These are phyloP conservation scores for Pollenia angustigena DNA, from an alignment of 2,888 invertebrate genomes.

Conservation along the genomic window DNA sequence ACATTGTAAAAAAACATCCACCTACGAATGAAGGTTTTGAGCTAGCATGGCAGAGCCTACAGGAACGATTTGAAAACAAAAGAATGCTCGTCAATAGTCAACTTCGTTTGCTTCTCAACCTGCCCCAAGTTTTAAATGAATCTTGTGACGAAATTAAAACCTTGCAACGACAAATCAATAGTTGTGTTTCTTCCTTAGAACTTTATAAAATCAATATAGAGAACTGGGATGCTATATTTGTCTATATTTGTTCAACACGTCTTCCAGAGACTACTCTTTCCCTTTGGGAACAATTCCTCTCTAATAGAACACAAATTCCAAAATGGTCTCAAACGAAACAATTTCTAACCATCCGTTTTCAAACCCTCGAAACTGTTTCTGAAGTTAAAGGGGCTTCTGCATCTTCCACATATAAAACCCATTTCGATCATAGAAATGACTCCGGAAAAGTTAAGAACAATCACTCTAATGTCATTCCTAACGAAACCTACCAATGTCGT, in stretches of 20 bases:
- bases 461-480: too few species aligned
- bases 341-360: neutral
- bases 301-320: neutral
- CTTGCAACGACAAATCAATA: too few species aligned
- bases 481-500: neutral
- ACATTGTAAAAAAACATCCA: too few species aligned
- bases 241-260: neutral
- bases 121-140: neutral
- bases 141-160: too few species aligned
- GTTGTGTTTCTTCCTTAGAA: too few species aligned
- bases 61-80: too few species aligned
- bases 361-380: neutral
- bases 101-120: neutral
- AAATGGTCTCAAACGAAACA: neutral
- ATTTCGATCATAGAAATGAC: too few species aligned
- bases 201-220: neutral
- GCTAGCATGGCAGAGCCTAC: too few species aligned
- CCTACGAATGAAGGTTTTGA: too few species aligned
- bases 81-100: too few species aligned
- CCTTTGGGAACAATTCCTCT: neutral
- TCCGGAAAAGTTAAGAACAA: too few species aligned
- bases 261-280: neutral
- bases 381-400: neutral
- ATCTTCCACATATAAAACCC: too few species aligned
- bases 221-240: neutral